phyloP scores from a whole-genome alignment of 2,113 vertebrate species.

The Nothocercus nigrocapillus region DNA sequence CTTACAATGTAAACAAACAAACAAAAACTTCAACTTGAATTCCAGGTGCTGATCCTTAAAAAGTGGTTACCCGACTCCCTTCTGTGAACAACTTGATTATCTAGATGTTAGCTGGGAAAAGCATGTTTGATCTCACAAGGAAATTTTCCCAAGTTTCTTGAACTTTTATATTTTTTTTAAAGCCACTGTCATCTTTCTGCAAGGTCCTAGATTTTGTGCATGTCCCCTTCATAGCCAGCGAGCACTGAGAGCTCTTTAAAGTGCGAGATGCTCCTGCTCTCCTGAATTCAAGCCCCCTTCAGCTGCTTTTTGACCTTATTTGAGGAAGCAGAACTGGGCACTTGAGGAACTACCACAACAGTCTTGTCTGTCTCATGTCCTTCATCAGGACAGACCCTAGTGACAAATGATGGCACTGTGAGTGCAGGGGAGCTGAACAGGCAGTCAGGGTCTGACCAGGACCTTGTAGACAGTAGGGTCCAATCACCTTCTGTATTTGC shows the following conservation, averaged over 20 bases:
- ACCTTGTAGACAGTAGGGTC: background rate
- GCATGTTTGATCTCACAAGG: background rate
- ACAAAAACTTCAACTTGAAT: background rate
- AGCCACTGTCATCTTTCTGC: background rate
- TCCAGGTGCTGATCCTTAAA: slow-evolving; percentile 33
- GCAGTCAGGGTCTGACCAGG: background rate
- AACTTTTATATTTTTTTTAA: background rate
- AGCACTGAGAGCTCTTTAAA: background rate
- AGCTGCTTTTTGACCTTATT: background rate
- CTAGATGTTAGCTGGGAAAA: background rate
- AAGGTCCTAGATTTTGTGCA: background rate
- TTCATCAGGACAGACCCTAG: background rate
- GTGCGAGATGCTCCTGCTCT: background rate
- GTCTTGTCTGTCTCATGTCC: background rate
- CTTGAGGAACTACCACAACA: background rate
- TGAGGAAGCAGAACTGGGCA: background rate
- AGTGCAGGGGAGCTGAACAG: background rate
- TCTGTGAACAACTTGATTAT: background rate
- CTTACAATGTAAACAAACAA: background rate
- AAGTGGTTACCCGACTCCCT: background rate
- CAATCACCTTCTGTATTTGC: background rate
- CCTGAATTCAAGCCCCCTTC: background rate
- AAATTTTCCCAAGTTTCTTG: background rate
- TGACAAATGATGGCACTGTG: accelerated
- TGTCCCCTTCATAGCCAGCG: background rate